Evolutionary conservation across 2,113 vertebrate species (phyloP).

Genomic region (Marcusenius ussheri): DNA sequence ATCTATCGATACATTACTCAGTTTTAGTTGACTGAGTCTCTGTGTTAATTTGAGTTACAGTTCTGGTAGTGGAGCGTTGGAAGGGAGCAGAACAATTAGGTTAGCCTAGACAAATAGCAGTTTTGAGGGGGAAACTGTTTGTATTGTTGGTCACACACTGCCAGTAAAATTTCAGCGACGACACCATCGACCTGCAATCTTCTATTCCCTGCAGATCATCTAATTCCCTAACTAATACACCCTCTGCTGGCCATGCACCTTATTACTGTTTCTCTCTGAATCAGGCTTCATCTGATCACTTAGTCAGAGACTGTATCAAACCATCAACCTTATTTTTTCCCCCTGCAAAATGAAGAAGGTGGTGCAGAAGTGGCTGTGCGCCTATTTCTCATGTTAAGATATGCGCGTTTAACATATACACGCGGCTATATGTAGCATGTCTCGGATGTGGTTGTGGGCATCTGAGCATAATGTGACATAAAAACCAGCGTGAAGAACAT

Average conservation of each 20-base stretch:
- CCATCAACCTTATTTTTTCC: background rate
- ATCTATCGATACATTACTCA: background rate
- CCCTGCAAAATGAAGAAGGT: background rate
- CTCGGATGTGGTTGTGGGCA: background rate
- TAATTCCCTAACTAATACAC: background rate
- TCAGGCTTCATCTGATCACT: background rate
- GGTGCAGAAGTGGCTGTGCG: background rate
- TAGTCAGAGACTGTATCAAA: background rate
- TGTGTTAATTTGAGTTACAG: background rate
- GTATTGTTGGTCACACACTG: background rate
- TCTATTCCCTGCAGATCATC: background rate
- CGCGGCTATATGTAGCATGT: background rate
- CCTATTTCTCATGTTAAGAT: background rate
- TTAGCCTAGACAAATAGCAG: background rate
- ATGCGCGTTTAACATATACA: background rate
- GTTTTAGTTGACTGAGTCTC: background rate
- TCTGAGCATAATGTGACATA: background rate
- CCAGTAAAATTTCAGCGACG: background rate
- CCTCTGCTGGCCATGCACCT: background rate
- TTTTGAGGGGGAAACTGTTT: background rate
- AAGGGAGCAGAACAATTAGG: background rate
- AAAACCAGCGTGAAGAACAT: background rate
- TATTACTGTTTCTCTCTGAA: background rate
- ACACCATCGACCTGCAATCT: background rate
- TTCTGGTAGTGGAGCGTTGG: background rate